phyloP scores from a whole-genome alignment of 2,888 invertebrate species.

The Ormyrus thymus region DNA sequence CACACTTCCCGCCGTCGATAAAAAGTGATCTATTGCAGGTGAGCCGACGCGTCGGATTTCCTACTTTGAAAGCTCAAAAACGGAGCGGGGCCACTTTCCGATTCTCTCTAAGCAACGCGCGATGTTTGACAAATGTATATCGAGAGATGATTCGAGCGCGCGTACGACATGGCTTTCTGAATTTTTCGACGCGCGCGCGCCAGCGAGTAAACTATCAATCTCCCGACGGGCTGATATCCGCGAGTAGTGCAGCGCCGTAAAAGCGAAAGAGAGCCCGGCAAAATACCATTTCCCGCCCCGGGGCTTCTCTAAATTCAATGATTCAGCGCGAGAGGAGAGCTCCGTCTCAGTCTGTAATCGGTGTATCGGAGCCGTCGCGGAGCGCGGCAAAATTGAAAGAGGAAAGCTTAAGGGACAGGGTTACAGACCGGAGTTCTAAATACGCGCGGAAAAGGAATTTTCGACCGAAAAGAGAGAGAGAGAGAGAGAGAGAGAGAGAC shows the following conservation, averaged over 20 bases:
- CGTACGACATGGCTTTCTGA: background rate
- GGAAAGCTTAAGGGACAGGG: conserved; percentile 18
- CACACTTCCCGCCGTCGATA: conserved; percentile 17
- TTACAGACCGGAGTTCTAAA: background rate
- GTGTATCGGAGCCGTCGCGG: background rate
- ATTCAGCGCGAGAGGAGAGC: conserved; percentile 52
- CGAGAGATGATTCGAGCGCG: background rate
- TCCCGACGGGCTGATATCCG: background rate
- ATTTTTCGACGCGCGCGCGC: background rate
- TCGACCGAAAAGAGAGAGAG: background rate
- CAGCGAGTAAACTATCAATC: conserved; percentile 26
- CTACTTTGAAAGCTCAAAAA: background rate
- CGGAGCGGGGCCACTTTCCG: too few relatives aligned
- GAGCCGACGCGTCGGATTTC: background rate
- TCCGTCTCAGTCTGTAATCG: conserved; percentile 34
- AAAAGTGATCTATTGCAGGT: conserved; percentile 20
- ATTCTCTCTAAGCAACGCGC: background rate
- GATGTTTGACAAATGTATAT: conserved; percentile 9
- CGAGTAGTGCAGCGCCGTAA: too few relatives aligned
- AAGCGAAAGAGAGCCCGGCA: too few relatives aligned
- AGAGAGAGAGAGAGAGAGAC: background rate
- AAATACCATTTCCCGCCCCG: background rate
- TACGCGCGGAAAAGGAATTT: conserved; percentile 9
- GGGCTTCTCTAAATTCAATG: conserved; percentile 57
- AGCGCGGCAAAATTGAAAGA: conserved; percentile 7